Conservation (phyloP, 1,140 invertebrate genomes). For the Pachypsylla venusta region DNA sequence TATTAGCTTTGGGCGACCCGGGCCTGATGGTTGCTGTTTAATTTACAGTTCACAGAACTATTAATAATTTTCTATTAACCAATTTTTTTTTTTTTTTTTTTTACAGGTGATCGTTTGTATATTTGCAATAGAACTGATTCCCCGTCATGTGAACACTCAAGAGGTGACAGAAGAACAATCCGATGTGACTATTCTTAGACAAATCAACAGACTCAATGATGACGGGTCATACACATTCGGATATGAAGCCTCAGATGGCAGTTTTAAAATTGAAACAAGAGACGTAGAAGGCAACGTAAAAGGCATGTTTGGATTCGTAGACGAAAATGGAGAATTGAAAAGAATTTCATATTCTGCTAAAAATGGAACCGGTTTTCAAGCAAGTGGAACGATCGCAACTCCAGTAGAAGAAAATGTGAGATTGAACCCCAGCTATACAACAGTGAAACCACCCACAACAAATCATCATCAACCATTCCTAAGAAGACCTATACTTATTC, state of each 20-base stretch:
- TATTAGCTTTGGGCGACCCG: no score
- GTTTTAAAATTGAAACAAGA: conserved; percentile 68
- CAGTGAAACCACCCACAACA: not conserved
- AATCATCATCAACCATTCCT: not conserved
- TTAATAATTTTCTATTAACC: no score
- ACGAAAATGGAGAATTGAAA: conserved; percentile 62
- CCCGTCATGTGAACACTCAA: not conserved
- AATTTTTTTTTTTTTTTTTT: no score
- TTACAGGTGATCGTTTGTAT: no score
- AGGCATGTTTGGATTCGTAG: conserved; percentile 72
- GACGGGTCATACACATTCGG: conserved; percentile 74
- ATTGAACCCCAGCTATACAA: conserved; percentile 5
- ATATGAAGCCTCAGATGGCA: conserved; percentile 68
- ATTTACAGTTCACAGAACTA: no score
- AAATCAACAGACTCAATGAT: conserved; percentile 63
- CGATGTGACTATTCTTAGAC: conserved; percentile 47
- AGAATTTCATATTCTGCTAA: conserved; percentile 61
- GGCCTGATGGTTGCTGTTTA: no score
- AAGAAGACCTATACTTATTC: not conserved
- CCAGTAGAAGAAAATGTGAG: not conserved
- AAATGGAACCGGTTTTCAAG: conserved; percentile 39
- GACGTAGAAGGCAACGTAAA: conserved; percentile 66
- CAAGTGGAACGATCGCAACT: conserved; percentile 23
- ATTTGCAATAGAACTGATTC: no score
- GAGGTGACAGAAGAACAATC: conserved; percentile 23